Conservation (phyloP, 2,797 vertebrate species). For the Graptemys geographica region DNA sequence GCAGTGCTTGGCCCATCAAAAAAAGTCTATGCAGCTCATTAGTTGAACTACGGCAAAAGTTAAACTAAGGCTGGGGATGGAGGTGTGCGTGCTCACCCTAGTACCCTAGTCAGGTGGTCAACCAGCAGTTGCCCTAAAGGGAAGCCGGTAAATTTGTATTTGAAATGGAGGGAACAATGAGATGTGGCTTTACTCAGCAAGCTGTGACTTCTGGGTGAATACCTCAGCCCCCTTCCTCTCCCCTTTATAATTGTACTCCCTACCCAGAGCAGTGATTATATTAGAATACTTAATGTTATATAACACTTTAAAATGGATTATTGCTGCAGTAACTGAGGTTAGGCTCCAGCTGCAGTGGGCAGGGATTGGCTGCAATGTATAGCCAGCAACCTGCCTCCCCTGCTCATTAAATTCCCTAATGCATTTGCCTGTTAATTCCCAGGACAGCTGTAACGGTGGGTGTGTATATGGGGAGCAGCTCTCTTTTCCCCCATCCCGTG, state of each 20-base stretch:
- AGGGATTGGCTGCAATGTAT: neutral
- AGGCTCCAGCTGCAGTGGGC: constrained; percentile 14
- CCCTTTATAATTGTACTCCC: neutral
- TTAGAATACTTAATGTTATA: neutral
- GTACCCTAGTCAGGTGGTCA: neutral
- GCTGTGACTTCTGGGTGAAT: constrained; percentile 28
- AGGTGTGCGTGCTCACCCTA: neutral
- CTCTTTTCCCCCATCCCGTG: neutral
- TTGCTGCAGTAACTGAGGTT: neutral
- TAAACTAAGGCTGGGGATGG: neutral
- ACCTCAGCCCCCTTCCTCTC: constrained; percentile 7
- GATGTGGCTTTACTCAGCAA: constrained; percentile 50
- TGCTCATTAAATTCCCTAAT: neutral
- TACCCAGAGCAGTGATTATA: neutral
- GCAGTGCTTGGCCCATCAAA: constrained; percentile 5
- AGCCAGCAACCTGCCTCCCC: neutral
- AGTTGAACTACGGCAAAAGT: neutral
- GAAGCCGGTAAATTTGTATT: constrained; percentile 51
- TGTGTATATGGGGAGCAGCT: constrained; percentile 9
- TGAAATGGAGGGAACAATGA: constrained; percentile 55
- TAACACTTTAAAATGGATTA: neutral
- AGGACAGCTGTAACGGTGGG: neutral
- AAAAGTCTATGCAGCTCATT: neutral
- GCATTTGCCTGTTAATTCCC: neutral
- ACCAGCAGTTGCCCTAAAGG: constrained; percentile 26